These are phyloP conservation scores for Echinops telfairi DNA, from an alignment of 2,113 vertebrate genomes.

Conservation along the genomic window DNA sequence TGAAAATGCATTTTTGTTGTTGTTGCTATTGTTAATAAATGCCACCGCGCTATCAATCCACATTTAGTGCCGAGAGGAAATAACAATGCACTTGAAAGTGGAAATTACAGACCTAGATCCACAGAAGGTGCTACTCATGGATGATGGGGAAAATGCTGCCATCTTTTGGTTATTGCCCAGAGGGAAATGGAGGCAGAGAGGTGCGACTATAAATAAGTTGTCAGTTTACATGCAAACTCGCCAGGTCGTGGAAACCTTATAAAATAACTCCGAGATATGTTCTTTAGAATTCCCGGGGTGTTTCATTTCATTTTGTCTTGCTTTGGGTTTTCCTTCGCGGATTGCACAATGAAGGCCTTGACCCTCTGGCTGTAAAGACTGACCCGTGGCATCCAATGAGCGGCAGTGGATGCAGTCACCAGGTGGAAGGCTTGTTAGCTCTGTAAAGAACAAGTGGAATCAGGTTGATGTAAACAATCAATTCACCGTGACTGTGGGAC, in stretches of 20 bases:
- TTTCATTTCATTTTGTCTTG: background rate
- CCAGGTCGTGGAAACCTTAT: background rate
- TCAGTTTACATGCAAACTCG: conserved; percentile 23
- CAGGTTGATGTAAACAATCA: conserved; percentile 85
- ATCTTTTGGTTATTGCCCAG: conserved; percentile 83
- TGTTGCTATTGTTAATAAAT: conserved; percentile 72
- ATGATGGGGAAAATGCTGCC: conserved; percentile 85
- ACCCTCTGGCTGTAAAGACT: conserved; percentile 42
- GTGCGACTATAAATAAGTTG: conserved; percentile 2
- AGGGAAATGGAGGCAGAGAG: conserved; percentile 43
- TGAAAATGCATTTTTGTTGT: conserved; percentile 57
- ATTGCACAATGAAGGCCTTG: conserved; percentile 29
- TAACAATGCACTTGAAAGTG: conserved; percentile 24
- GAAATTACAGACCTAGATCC: conserved; percentile 40
- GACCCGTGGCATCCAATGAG: conserved; percentile 59
- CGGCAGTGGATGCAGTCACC: conserved; percentile 70
- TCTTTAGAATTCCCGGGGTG: background rate
- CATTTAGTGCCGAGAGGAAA: conserved; percentile 25
- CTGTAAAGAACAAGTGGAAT: conserved; percentile 83
- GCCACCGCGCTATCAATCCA: conserved; percentile 63
- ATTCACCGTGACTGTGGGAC: conserved; percentile 83
- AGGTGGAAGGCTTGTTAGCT: conserved; percentile 76
- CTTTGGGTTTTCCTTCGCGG: background rate
- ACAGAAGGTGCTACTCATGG: conserved; percentile 27
- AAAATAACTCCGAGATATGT: background rate